Evolutionary conservation across 2,888 invertebrate genomes (phyloP), one percentile per base, ranked within the genome.

Genomic region (Acleris cristana): DNA sequence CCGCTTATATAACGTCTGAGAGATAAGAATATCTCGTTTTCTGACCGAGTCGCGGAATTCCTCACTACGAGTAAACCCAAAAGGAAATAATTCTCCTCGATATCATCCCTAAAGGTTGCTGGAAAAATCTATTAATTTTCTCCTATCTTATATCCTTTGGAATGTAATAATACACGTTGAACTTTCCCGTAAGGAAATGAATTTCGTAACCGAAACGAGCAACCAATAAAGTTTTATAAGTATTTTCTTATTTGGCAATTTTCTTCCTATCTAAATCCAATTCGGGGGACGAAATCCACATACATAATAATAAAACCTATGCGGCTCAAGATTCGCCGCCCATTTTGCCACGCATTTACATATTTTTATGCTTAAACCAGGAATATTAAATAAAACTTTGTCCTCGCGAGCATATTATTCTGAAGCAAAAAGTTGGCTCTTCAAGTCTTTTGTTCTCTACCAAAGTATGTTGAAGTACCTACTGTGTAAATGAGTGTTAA

Each of bases 111-210:
- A 58, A 58, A 30, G 48, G 58, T 48, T 58, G 18, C 26, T 23
- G 30, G 19, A 16, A 8, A 56, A 57, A 48, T 56, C 57, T 34
- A 56, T 57, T 52, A 51, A 60, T 52, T 34, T 57, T 54, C 12
- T 34, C 40, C 34, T 54, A 19, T 58, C 52, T 67, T 63, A 51
- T 59, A 65, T 56, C 26, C 19, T 26, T 19, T 48, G 57, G 57
- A 67, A 67, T 61, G 55, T 66, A 66, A 48, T 66, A 62, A 62
- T 57, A 66, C 26, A 62, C 51, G 53, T 62, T 57, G 21, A 62
- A 57, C 62, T 62, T 67, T 53, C 14, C 66, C 45, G 30, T 52
- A 21, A 56, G 26, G 34, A 56, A 56, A 61, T 61, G 40, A n/a
- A 61, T 52, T 56, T 45, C 45, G 18, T 44, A 16, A 44, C 40